phyloP scores from a whole-genome alignment of 2,113 vertebrate species.

The Chlamydotis undulata region DNA sequence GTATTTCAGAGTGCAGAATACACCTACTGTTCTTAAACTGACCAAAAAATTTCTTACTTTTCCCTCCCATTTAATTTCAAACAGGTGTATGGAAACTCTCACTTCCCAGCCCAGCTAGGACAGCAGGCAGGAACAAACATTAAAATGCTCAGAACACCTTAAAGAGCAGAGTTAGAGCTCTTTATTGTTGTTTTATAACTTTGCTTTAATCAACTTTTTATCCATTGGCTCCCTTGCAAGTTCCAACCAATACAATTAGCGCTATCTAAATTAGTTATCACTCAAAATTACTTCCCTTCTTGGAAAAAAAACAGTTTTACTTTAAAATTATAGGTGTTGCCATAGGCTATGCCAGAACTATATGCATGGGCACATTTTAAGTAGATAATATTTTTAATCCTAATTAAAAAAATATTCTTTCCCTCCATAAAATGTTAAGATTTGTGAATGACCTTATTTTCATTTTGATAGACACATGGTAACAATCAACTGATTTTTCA shows the following conservation, averaged over 20 bases:
- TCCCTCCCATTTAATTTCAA: neutral
- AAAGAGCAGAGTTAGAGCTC: slow-evolving; percentile 48
- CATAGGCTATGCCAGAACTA: slow-evolving; percentile 71
- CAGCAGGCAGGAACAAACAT: slow-evolving; percentile 35
- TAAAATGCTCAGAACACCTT: slow-evolving; percentile 51
- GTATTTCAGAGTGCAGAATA: neutral
- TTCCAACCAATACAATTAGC: slow-evolving; percentile 78
- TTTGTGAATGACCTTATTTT: slow-evolving; percentile 79
- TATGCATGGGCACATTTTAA: slow-evolving; percentile 77
- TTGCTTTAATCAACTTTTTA: slow-evolving; percentile 76
- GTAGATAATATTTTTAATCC: slow-evolving; percentile 84
- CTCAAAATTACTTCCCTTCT: slow-evolving; percentile 75
- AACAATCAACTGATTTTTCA: slow-evolving; percentile 73
- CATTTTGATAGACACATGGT: slow-evolving; percentile 64
- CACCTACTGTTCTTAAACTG: neutral
- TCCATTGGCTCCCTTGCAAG: slow-evolving; percentile 57
- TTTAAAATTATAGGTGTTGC: slow-evolving; percentile 81
- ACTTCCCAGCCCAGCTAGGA: slow-evolving; percentile 1
- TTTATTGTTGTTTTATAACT: slow-evolving; percentile 73
- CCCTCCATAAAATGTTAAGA: slow-evolving; percentile 66
- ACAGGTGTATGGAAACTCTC: neutral
- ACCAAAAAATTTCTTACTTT: neutral
- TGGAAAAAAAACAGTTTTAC: slow-evolving; percentile 65
- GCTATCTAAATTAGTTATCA: slow-evolving; percentile 86
- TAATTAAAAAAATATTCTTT: slow-evolving; percentile 76